A percentile compares a stretch with the other conserved stretches of the same genome.
These are phyloP conservation scores for Laticauda colubrina DNA, from an alignment of 2,113 vertebrate genomes.

Conservation along the genomic window DNA sequence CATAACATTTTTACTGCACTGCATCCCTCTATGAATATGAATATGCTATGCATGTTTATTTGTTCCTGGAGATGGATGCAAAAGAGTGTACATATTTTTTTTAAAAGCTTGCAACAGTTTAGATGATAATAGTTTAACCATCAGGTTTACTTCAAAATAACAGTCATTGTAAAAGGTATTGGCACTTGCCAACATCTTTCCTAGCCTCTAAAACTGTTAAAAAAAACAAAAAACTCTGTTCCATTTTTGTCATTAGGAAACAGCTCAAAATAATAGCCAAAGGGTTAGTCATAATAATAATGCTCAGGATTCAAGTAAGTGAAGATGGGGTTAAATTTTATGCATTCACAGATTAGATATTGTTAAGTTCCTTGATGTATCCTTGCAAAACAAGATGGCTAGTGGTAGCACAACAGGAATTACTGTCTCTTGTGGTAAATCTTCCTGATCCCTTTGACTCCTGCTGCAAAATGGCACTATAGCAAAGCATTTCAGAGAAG, in stretches of 20 bases:
- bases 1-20: background rate
- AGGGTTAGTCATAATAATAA: background rate
- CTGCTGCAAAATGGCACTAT: background rate
- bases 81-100: background rate
- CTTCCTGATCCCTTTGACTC: background rate
- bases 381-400: background rate
- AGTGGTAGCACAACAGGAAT: background rate
- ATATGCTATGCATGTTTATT: background rate
- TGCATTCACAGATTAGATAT: background rate
- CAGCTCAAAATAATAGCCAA: background rate
- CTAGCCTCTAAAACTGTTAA: background rate
- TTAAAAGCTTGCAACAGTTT: background rate
- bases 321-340: background rate
- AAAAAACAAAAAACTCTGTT: background rate
- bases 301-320: background rate
- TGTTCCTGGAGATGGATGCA: background rate
- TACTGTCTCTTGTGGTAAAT: background rate
- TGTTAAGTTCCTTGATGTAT: background rate
- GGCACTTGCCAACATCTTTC: background rate
- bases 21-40: background rate
- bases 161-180: background rate
- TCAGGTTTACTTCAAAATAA: background rate
- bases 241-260: background rate
- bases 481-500: background rate
- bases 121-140: background rate